Evolutionary conservation across 1,140 invertebrate species (phyloP), one percentile per base, ranked within the genome.

Genomic region (Anadara kagoshimensis): DNA sequence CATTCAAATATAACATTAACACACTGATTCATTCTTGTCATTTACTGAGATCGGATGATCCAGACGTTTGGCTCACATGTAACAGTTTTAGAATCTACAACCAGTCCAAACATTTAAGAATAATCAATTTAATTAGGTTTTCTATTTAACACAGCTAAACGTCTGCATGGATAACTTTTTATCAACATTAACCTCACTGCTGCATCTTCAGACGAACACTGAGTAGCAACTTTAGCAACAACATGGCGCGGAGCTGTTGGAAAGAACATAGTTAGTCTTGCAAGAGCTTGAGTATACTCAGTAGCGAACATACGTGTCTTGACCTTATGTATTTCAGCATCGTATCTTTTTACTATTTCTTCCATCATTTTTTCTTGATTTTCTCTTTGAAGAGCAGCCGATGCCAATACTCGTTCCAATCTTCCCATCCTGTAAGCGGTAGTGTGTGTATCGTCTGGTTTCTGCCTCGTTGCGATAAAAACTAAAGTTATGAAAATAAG

Each of bases 371-470:
- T 22, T 58, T 69, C 61, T 59, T 64, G 59, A 3, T 29, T 22
- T 51, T 43, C 26, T 51, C 45, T 69, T 49, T 59, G 51, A 29
- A 59, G n/a, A 7, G 63, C 62, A 20, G 73, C 73, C 36, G 67
- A 66, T 58, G 59, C 51, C 14, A 69, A 44, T 20, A 69, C 59
- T 36, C 64, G 51, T 45, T 65, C 43, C 26, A 69, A 56, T 65
- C 73, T 56, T 16, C 66, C 73, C 43, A 69, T 51, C 1, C 73
- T 51, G 44, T 64, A 69, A 22, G 73, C 73, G 16, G 63, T 57
- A n/a, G 57, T 36, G 16, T 75, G 73, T 0, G 64, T 47, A 53
- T 69, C 65, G 43, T 69, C 66, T n/a, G 36, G 36, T 64, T 75
- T 69, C 29, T 61, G 56, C 49, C 54, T 75, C 20, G 59, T 68